These are phyloP conservation scores for Steinernema carpocapsae DNA, from an alignment of 2,888 invertebrate genomes.

Conservation along the genomic window DNA sequence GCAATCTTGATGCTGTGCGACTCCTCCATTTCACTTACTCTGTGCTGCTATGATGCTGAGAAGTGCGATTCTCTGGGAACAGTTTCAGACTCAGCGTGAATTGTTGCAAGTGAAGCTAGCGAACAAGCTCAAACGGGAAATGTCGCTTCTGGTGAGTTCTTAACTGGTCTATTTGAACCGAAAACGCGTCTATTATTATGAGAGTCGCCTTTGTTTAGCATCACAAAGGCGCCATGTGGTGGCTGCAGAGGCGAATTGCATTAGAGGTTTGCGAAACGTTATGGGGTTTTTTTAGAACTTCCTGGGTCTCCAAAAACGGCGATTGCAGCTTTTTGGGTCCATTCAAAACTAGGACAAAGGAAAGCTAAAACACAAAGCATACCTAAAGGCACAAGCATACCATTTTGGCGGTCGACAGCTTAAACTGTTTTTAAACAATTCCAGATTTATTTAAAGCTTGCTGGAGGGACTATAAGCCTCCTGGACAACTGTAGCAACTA, in stretches of 20 bases:
- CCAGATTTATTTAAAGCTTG: not conserved
- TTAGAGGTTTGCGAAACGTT: too few relatives aligned
- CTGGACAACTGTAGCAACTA: constrained; percentile 5
- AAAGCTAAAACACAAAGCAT: too few relatives aligned
- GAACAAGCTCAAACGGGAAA: constrained; percentile 50
- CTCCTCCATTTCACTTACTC: constrained; percentile 17
- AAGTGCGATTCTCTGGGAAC: constrained; percentile 50
- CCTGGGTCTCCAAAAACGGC: too few relatives aligned
- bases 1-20: not conserved
- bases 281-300: too few relatives aligned
- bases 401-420: too few relatives aligned
- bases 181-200: not conserved
- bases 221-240: too few relatives aligned
- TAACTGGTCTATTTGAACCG: not conserved
- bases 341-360: too few relatives aligned
- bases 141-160: constrained; percentile 51
- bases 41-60: constrained; percentile 17
- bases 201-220: too few relatives aligned
- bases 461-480: constrained; percentile 12
- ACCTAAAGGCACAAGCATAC: too few relatives aligned
- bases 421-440: too few relatives aligned
- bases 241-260: too few relatives aligned
- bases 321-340: too few relatives aligned
- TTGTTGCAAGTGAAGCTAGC: constrained; percentile 51
- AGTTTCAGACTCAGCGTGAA: constrained; percentile 52